These are phyloP conservation scores for Solen grandis DNA, from an alignment of 1,140 invertebrate genomes.

Conservation along the genomic window DNA sequence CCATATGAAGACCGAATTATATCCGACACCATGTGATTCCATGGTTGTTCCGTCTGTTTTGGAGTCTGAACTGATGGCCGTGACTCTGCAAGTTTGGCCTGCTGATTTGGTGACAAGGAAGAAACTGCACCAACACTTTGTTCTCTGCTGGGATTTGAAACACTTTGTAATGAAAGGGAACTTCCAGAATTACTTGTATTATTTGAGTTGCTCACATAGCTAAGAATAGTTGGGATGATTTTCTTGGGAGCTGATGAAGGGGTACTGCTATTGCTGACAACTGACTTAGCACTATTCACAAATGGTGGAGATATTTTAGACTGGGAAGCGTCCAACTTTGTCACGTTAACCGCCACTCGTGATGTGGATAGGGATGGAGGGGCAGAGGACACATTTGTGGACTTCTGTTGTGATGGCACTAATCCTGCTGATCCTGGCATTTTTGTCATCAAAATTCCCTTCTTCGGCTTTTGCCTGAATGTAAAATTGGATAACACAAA, in stretches of 20 bases:
- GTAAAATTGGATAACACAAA: too few relatives aligned
- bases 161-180: neutral
- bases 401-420: too few relatives aligned
- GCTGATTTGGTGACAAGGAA: neutral
- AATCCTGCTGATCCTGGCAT: neutral
- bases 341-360: too few relatives aligned
- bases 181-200: neutral
- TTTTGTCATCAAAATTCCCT: slow-evolving; percentile 6
- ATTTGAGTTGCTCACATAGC: slow-evolving; percentile 1
- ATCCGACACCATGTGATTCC: slow-evolving; percentile 48
- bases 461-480: slow-evolving; percentile 68
- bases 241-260: slow-evolving; percentile 6
- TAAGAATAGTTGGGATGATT: slow-evolving; percentile 10
- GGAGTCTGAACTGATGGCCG: neutral
- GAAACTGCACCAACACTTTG: too few relatives aligned
- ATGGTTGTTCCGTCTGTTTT: slow-evolving; percentile 18
- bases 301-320: too few relatives aligned
- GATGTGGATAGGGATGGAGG: too few relatives aligned
- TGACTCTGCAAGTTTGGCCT: slow-evolving; percentile 8
- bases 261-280: neutral
- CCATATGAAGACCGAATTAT: slow-evolving; percentile 33
- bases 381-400: too few relatives aligned
- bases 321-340: too few relatives aligned
- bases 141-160: neutral
- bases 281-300: slow-evolving; percentile 6